Conservation (phyloP, 1,140 invertebrate genomes). For the Drosophila pruinosa region DNA sequence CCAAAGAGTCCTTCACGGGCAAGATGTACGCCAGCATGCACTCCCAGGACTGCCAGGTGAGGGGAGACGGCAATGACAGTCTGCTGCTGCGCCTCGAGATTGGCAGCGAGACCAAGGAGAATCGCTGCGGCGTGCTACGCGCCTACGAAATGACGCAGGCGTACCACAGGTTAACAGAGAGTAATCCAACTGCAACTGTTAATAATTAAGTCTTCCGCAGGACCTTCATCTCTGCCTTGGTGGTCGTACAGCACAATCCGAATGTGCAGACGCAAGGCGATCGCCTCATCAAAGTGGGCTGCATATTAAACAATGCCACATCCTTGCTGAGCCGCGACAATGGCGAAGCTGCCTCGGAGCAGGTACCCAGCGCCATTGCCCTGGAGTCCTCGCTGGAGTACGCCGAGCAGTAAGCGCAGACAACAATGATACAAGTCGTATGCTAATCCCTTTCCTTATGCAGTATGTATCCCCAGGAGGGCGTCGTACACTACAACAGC, state of each 20-base stretch:
- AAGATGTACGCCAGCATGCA: conserved; percentile 86
- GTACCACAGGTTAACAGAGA: conserved; percentile 50
- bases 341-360: conserved; percentile 41
- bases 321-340: conserved; percentile 38
- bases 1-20: conserved; percentile 85
- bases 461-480: conserved; percentile 60
- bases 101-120: conserved; percentile 75
- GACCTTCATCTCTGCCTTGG: conserved; percentile 85
- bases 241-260: conserved; percentile 87
- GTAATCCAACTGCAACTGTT: not conserved
- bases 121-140: conserved; percentile 72
- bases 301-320: conserved; percentile 83
- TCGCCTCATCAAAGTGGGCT: conserved; percentile 86
- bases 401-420: conserved; percentile 56
- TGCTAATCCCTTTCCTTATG: not conserved
- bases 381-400: conserved; percentile 74
- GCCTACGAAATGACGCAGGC: conserved; percentile 76
- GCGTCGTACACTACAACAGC: conserved; percentile 63
- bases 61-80: conserved; percentile 71
- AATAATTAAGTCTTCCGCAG: conserved; percentile 56
- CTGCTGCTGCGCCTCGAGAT: conserved; percentile 63
- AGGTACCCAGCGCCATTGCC: conserved; percentile 69
- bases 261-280: conserved; percentile 87
- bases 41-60: conserved; percentile 84
- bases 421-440: not conserved